Conservation (phyloP, 2,113 vertebrate genomes). For the Pseudolaguvia tuberculata region DNA sequence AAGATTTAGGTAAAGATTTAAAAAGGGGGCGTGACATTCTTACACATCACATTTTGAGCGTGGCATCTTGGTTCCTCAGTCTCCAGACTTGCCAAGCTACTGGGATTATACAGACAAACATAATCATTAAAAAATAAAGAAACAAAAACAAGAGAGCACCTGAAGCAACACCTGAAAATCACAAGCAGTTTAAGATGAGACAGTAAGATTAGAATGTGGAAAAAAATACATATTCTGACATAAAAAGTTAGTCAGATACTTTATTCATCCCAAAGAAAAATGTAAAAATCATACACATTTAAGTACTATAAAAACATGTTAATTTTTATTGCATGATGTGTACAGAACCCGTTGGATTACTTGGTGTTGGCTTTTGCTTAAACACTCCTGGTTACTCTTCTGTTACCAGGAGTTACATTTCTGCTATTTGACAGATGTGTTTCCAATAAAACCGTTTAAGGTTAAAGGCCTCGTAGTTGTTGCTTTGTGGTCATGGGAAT, state of each 20-base stretch:
- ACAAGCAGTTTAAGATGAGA: neutral
- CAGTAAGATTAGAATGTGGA: neutral
- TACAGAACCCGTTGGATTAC: no score
- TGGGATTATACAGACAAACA: conserved; percentile 66
- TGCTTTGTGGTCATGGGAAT: no score
- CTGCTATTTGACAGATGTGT: no score
- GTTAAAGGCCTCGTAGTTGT: no score
- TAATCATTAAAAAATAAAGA: conserved; percentile 52
- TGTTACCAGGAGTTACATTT: no score
- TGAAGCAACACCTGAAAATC: conserved; percentile 16
- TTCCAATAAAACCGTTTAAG: no score
- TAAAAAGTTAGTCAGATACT: conserved; percentile 15
- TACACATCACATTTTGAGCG: conserved; percentile 76
- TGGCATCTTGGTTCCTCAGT: conserved; percentile 67
- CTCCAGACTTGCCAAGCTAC: conserved; percentile 64
- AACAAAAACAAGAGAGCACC: neutral
- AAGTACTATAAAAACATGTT: no score
- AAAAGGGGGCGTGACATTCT: conserved; percentile 60
- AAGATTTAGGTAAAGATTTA: neutral
- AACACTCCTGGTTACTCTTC: no score
- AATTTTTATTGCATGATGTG: no score
- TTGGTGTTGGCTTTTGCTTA: no score
- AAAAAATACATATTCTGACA: neutral
- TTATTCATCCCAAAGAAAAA: conserved; percentile 45
- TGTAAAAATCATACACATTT: no score